Evolutionary conservation across 2,797 vertebrate genomes (phyloP), one percentile per base, ranked within the genome.

Genomic region (Protonibea diacanthus): DNA sequence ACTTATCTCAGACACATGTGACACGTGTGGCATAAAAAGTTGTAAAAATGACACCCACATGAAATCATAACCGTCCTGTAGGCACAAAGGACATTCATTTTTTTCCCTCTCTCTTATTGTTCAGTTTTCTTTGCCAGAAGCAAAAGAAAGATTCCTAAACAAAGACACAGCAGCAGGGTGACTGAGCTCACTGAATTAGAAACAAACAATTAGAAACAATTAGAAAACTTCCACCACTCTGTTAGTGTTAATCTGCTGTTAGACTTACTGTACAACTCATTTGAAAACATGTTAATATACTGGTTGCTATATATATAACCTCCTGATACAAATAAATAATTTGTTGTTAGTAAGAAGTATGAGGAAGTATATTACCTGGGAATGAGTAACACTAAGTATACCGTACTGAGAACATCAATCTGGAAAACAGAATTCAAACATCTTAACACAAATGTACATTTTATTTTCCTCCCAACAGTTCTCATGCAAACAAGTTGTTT

Each of bases 361-460:
- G 18, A 80, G 8, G 12, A 76, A 80, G 49, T 9, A 17, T 42
- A 14, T 89, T 92, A 96, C 95, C 95, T 96, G 71, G 85, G 80
- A 72, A 82, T 88, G 3, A 96, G 92, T 4, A 86, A 77, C 15
- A 63, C 86, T 40, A 95, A 44, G 78, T 96, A 96, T 42, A 92
- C 78, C 0, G n/a, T 74, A 20, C 92, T 91, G 6, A 96, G 87
- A 62, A 20, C n/a, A 9, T 84, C 48, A 29, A 95, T 93, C 95
- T 96, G 79, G 64, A 93, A 89, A 85, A 80, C 1, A 90, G 2
- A 76, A 78, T 71, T 48, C 0, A 59, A 27, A 25, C 44, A 72
- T 14, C 2, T 12, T 38, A 68, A 49, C 0, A 64, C 18, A 71
- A 61, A 73, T 76, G 0, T 13, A 21, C 14, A 6, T 20, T 33